These are phyloP conservation scores for Pangasius krempfi DNA, from an alignment of 2,797 vertebrate species.

Conservation along the genomic window DNA sequence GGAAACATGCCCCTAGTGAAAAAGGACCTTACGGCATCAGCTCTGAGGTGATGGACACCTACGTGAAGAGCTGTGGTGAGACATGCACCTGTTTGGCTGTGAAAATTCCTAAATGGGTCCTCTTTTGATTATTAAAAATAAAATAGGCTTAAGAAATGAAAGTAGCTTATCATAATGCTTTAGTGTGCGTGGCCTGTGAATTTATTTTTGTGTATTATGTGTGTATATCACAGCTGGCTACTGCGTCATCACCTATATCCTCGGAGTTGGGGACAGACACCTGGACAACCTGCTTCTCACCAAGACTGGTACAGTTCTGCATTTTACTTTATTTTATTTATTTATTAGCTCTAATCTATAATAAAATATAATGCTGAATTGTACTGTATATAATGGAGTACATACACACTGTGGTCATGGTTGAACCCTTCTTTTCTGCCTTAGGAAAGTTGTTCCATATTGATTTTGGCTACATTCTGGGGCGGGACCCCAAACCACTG, in stretches of 20 bases:
- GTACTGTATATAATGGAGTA: background rate
- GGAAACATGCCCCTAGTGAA: conserved; percentile 92
- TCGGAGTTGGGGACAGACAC: conserved; percentile 96
- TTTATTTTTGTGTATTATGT: background rate
- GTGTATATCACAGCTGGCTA: conserved; percentile 85
- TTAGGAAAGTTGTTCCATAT: conserved; percentile 97
- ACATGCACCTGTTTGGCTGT: conserved; percentile 6
- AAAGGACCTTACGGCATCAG: conserved; percentile 96
- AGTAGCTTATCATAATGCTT: background rate
- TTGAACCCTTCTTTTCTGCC: background rate
- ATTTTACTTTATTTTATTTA: background rate
- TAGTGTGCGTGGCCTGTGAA: background rate
- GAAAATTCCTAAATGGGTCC: background rate
- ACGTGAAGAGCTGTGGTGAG: conserved; percentile 98
- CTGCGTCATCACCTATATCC: conserved; percentile 97
- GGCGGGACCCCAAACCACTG: conserved; percentile 94
- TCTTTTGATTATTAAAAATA: background rate
- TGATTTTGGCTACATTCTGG: conserved; percentile 97
- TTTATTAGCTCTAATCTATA: background rate
- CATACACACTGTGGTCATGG: background rate
- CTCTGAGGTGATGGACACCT: conserved; percentile 97
- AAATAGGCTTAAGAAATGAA: background rate
- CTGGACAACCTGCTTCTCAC: conserved; percentile 96
- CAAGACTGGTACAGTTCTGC: conserved; percentile 84
- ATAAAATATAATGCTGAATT: background rate